Conservation (phyloP, 1,140 invertebrate genomes). For the Drosophila quadrilineata region DNA sequence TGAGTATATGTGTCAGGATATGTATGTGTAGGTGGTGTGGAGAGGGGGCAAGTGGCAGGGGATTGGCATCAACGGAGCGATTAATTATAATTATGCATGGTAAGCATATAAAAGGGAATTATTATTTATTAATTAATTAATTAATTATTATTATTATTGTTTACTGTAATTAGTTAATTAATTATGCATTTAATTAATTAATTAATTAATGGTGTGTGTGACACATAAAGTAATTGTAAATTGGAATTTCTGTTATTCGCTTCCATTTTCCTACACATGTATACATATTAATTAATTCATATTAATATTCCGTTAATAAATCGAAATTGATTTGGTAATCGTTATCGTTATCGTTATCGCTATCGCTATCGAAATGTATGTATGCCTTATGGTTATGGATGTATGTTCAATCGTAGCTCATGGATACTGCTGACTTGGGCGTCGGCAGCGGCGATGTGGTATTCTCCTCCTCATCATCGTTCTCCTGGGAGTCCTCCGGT, state of each 20-base stretch:
- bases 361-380: background rate
- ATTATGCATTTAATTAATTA: no score
- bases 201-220: conserved; percentile 17
- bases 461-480: conserved; percentile 88
- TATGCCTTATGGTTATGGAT: background rate
- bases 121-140: conserved; percentile 13
- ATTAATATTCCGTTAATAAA: conserved; percentile 27
- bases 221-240: conserved; percentile 35
- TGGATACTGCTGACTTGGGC: conserved; percentile 67
- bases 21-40: no score
- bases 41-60: no score
- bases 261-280: no score
- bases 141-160: conserved; percentile 8
- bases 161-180: background rate
- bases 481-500: conserved; percentile 90
- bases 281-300: conserved; percentile 13
- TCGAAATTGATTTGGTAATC: conserved; percentile 9
- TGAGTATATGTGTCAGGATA: no score
- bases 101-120: no score
- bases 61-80: no score
- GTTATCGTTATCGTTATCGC: conserved; percentile 22
- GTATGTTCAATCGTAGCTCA: conserved; percentile 58
- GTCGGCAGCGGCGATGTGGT: conserved; percentile 80
- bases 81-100: no score
- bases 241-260: conserved; percentile 3